Evolutionary conservation across 2,888 invertebrate species (phyloP).

Genomic region (Pterostichus niger): DNA sequence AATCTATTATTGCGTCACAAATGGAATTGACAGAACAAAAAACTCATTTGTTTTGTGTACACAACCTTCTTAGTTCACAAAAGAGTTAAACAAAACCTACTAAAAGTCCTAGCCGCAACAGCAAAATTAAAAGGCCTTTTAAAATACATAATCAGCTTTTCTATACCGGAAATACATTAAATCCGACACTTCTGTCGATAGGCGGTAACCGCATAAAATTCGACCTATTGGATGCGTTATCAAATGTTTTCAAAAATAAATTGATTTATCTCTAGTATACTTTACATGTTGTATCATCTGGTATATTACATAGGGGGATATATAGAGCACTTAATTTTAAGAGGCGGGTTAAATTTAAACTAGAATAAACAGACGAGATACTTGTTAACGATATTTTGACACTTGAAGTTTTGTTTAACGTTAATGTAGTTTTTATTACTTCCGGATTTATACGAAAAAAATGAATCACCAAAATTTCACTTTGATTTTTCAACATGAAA

Average conservation of each 20-base stretch:
- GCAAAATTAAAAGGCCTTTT: conserved; percentile 43
- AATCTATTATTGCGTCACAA: conserved; percentile 47
- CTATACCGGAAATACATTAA: conserved; percentile 47
- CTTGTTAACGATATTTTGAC: conserved; percentile 50
- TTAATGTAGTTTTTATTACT: conserved; percentile 35
- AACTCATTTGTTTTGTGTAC: conserved; percentile 39
- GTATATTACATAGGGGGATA: conserved; percentile 5
- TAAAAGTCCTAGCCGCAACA: conserved; percentile 22
- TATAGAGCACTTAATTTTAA: conserved; percentile 22
- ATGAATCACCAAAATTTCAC: not conserved
- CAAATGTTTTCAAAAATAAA: conserved; percentile 49
- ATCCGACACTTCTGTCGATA: conserved; percentile 35
- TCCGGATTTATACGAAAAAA: conserved; percentile 28
- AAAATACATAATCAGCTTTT: conserved; percentile 51
- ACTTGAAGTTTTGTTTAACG: conserved; percentile 32
- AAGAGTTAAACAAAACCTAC: conserved; percentile 39
- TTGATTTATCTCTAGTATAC: conserved; percentile 55
- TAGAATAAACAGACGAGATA: conserved; percentile 17
- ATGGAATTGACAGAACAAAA: conserved; percentile 33
- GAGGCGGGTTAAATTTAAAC: conserved; percentile 43
- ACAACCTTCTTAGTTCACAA: conserved; percentile 30
- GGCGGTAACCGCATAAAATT: conserved; percentile 2
- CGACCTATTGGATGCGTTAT: conserved; percentile 9
- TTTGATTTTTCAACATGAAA: conserved; percentile 24
- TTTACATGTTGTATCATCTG: conserved; percentile 25